A percentile compares a stretch with the other conserved stretches of the same genome.
Conservation (phyloP, 2,888 invertebrate species). For the Notodonta dromedarius region DNA sequence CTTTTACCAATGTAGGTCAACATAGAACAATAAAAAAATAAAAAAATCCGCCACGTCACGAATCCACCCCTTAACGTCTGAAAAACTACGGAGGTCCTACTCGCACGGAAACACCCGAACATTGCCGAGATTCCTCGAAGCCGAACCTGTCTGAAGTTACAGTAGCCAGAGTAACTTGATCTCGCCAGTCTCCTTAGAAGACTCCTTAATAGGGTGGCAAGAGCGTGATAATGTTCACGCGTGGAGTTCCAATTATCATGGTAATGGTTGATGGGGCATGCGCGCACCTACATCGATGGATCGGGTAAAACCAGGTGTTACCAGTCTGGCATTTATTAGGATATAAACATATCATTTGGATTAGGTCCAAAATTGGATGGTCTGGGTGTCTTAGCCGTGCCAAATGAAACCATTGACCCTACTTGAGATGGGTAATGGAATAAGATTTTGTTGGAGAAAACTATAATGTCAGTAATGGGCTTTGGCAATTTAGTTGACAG, state of each 20-base stretch:
- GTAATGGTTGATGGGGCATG: slow-evolving; percentile 51
- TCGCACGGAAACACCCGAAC: slow-evolving; percentile 49
- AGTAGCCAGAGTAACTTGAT: slow-evolving; percentile 41
- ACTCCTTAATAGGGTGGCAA: slow-evolving; percentile 38
- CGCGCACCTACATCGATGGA: slow-evolving; percentile 52
- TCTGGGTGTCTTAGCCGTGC: not conserved
- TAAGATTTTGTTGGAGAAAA: not conserved
- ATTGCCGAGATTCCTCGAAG: slow-evolving; percentile 45
- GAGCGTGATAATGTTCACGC: slow-evolving; percentile 35
- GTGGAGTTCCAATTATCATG: slow-evolving; percentile 43
- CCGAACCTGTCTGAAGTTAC: slow-evolving; percentile 54
- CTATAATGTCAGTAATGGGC: not conserved
- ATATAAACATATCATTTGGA: slow-evolving; percentile 23
- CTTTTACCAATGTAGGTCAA: no score
- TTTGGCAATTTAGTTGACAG: no score
- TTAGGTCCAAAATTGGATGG: slow-evolving; percentile 11
- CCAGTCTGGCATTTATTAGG: slow-evolving; percentile 20
- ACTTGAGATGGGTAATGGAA: not conserved
- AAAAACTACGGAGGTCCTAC: slow-evolving; percentile 46
- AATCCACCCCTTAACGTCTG: slow-evolving; percentile 41
- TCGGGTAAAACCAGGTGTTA: slow-evolving; percentile 36
- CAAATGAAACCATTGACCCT: slow-evolving; percentile 5
- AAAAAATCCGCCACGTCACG: slow-evolving; percentile 1
- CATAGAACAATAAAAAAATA: no score
- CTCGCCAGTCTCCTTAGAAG: slow-evolving; percentile 29